Percentiles rank a stretch among this genome's conserved stretches.
These are phyloP conservation scores for Agonopterix heracliana DNA, from an alignment of 2,888 invertebrate genomes.

Conservation along the genomic window DNA sequence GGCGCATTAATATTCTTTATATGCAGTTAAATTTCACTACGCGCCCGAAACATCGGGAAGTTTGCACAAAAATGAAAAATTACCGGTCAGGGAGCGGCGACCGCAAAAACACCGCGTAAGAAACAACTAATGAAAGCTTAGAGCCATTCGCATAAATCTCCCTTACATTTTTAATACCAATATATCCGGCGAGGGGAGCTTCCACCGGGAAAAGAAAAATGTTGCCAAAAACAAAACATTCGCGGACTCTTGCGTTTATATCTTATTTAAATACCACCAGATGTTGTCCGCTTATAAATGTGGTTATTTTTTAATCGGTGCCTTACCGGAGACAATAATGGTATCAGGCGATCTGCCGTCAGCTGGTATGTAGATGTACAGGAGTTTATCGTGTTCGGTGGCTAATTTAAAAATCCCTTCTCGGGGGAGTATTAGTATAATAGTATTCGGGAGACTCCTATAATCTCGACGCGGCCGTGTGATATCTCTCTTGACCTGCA, in stretches of 20 bases:
- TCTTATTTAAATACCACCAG: constrained; percentile 75
- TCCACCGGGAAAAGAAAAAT: constrained; percentile 52
- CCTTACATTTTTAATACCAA: constrained; percentile 77
- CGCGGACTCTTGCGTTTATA: constrained; percentile 67
- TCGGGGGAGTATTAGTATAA: constrained; percentile 31
- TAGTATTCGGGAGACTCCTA: constrained; percentile 16
- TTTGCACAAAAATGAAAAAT: constrained; percentile 73
- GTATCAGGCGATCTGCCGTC: constrained; percentile 73
- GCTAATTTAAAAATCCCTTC: constrained; percentile 68
- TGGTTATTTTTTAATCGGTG: constrained; percentile 70
- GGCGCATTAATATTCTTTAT: constrained; percentile 72
- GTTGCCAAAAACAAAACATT: constrained; percentile 59
- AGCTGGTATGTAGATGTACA: constrained; percentile 70
- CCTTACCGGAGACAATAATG: constrained; percentile 70
- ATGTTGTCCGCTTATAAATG: constrained; percentile 71
- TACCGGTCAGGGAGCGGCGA: constrained; percentile 73
- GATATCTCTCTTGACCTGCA: constrained; percentile 70
- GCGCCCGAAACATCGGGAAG: constrained; percentile 59
- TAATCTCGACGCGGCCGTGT: constrained; percentile 50
- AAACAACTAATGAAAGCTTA: constrained; percentile 76
- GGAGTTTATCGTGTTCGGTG: constrained; percentile 61
- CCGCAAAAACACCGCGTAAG: constrained; percentile 71
- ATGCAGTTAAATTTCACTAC: constrained; percentile 70
- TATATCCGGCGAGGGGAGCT: constrained; percentile 70
- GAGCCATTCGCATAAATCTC: constrained; percentile 76